phyloP scores from a whole-genome alignment of 2,888 invertebrate genomes.

The Xestobium rufovillosum region DNA sequence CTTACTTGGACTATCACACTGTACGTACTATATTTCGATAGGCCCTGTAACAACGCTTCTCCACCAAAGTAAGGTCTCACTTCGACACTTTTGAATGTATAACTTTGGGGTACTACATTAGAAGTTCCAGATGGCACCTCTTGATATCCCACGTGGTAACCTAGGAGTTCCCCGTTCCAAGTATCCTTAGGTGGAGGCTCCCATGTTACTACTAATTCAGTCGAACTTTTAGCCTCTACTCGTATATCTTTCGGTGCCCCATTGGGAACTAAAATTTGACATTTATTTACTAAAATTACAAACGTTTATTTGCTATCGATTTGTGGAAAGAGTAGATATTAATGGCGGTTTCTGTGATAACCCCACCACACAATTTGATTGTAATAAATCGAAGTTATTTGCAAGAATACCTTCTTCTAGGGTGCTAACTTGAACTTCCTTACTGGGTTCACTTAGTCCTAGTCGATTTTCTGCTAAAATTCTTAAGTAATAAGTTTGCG shows the following conservation, averaged over 20 bases:
- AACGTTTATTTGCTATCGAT: too few species aligned
- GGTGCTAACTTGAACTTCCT: conserved; percentile 78
- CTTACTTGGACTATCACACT: conserved; percentile 70
- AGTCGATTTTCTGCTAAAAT: conserved; percentile 85
- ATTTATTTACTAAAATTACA: too few species aligned
- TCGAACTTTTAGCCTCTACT: conserved; percentile 77
- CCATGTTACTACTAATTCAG: conserved; percentile 78
- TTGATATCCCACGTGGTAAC: conserved; percentile 82
- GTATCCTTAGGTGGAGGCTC: conserved; percentile 78
- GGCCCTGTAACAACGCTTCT: conserved; percentile 59
- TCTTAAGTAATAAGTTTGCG: conserved; percentile 79
- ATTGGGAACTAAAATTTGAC: conserved; percentile 59
- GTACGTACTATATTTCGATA: conserved; percentile 73
- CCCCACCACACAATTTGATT: conserved; percentile 1
- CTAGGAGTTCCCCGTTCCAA: conserved; percentile 82
- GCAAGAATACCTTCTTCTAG: conserved; percentile 62
- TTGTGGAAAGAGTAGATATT: conserved; percentile 1
- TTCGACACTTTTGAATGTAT: conserved; percentile 71
- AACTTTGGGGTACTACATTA: conserved; percentile 43
- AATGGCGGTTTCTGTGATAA: not conserved
- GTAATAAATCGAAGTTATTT: not conserved
- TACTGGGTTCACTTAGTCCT: conserved; percentile 81
- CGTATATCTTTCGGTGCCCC: conserved; percentile 76
- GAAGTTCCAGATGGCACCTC: conserved; percentile 46
- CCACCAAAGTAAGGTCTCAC: conserved; percentile 64